Percentiles rank a stretch among this genome's conserved stretches.
phyloP scores from a whole-genome alignment of 2,797 vertebrate genomes.

The Bufotes viridis region DNA sequence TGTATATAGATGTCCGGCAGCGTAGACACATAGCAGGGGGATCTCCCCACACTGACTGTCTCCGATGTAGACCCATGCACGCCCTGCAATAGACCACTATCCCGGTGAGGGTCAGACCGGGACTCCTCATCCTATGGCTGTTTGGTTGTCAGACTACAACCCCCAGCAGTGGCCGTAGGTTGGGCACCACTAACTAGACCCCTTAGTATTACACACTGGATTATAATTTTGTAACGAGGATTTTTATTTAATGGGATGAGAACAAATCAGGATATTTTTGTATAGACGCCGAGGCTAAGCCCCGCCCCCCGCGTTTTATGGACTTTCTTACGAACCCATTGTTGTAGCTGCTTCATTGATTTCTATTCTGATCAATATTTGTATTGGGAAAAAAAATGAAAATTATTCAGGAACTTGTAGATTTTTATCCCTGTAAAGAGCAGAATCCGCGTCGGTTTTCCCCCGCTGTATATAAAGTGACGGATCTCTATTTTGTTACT shows the following conservation, averaged over 20 bases:
- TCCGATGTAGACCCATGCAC: not conserved
- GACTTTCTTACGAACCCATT: not conserved
- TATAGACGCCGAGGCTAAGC: constrained; percentile 1
- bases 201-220: constrained; percentile 37
- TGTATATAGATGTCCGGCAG: constrained; percentile 53
- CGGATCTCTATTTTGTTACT: constrained; percentile 66
- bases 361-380: constrained; percentile 31
- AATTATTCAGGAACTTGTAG: constrained; percentile 13
- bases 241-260: not conserved
- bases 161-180: not conserved
- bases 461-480: constrained; percentile 65
- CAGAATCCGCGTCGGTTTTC: constrained; percentile 42
- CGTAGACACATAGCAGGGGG: constrained; percentile 64
- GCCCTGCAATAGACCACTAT: constrained; percentile 45
- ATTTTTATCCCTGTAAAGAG: constrained; percentile 31
- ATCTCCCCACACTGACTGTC: not conserved
- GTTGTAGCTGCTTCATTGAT: not conserved
- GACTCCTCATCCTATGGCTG: not conserved
- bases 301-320: constrained; percentile 12
- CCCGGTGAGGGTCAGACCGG: constrained; percentile 24
- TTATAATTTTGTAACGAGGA: constrained; percentile 7
- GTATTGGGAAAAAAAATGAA: not conserved
- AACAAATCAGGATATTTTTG: constrained; percentile 40
- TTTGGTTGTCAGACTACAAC: not conserved
- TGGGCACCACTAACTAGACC: not conserved